Base-by-base conservation (phyloP, 2,888 invertebrate species). In the Oeneis ivallda region DNA sequence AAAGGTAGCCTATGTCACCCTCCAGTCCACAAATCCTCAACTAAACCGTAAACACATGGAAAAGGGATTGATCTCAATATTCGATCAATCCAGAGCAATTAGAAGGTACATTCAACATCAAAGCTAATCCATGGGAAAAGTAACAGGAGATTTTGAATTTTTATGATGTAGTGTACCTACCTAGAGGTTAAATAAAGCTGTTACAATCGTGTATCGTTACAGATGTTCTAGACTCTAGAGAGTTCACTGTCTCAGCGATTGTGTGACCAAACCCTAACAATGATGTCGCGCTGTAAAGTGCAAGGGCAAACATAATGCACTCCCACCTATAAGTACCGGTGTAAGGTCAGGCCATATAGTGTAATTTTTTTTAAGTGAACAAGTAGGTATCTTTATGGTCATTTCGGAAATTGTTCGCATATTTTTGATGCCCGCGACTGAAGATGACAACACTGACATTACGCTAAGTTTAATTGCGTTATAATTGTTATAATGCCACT, bases 251-350 rank as follows among this genome's bases (percentile, higher is more conserved):
- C 69, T 65, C 73, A 56, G 56, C 17, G 49, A 43, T 45, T 60
- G 56, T 65, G 60, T 67, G 60, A 71, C 70, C 68, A 65, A 63
- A 68, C 67, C 66, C 70, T 66, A 75, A 74, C 17, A 62, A 72
- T 70, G 72, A 74, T 74, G 72, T 70, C 59, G 63, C 68, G 39
- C 53, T 45, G 32, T 70, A 82, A 84, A 86, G 84, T 81, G 80
- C 83, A 85, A 84, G 86, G 83, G 80, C 82, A 77, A 79, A 76
- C 19, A 49, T 60, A 74, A 86, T 86, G 81, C 79, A 76, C 71
- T 75, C 76, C 72, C 78, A 78, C 78, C 81, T 80, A 81, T 73
- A 76, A 77, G 75, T 60, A 72, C 70, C 41, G 7, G 56, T 13
- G 41, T 79, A 75, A 83, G 81, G 84, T 83, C 80, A 79, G 56